Evolutionary conservation across 2,888 invertebrate genomes (phyloP).

Genomic region (Tetragonisca angustula): DNA sequence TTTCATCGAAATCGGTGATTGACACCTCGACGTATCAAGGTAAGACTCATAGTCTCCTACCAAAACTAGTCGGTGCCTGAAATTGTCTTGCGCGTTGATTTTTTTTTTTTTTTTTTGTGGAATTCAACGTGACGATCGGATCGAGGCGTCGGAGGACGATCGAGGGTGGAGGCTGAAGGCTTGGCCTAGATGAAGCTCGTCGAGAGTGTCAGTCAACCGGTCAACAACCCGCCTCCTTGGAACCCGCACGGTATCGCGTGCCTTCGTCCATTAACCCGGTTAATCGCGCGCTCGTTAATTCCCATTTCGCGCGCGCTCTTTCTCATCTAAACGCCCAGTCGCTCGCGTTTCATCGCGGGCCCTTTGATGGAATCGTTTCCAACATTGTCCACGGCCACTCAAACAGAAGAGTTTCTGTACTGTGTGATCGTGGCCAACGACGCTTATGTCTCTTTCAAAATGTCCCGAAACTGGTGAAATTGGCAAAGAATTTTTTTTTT

Average conservation of each 20-base stretch:
- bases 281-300: slow-evolving; percentile 79
- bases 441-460: too few relatives aligned
- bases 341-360: slow-evolving; percentile 40
- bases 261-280: slow-evolving; percentile 78
- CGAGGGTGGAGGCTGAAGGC: background rate
- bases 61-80: too few relatives aligned
- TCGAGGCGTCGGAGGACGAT: slow-evolving; percentile 11
- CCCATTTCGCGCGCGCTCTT: slow-evolving; percentile 67
- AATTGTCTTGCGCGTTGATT: too few relatives aligned
- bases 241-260: slow-evolving; percentile 74
- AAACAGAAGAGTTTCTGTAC: background rate
- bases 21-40: too few relatives aligned
- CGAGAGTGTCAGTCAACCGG: slow-evolving; percentile 70
- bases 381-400: background rate
- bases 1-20: too few relatives aligned
- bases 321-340: slow-evolving; percentile 60
- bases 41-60: too few relatives aligned
- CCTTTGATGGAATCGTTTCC: background rate
- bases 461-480: too few relatives aligned
- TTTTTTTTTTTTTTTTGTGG: too few relatives aligned
- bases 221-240: slow-evolving; percentile 76
- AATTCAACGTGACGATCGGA: background rate
- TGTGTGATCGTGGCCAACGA: background rate
- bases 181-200: slow-evolving; percentile 59
- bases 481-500: too few relatives aligned